These are phyloP conservation scores for Carposina sasakii DNA, from an alignment of 1,140 invertebrate genomes.

Conservation along the genomic window DNA sequence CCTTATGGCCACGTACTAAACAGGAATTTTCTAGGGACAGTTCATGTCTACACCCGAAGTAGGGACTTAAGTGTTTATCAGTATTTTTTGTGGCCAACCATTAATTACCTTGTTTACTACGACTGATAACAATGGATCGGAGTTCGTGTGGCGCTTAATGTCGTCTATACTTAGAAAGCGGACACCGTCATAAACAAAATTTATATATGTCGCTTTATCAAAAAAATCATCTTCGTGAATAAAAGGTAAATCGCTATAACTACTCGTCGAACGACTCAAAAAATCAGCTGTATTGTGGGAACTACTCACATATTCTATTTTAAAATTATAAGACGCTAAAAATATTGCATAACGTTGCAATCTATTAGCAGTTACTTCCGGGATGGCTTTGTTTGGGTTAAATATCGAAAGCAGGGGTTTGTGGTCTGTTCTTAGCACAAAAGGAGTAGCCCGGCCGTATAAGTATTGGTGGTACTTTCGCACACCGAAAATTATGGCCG, in stretches of 20 bases:
- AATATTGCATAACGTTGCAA: constrained; percentile 24
- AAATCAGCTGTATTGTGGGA: constrained; percentile 16
- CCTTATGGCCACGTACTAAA: background rate
- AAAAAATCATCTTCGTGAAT: background rate
- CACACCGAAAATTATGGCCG: constrained; percentile 58
- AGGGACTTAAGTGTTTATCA: background rate
- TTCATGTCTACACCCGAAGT: background rate
- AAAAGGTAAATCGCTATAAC: background rate
- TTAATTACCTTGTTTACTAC: background rate
- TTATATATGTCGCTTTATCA: background rate
- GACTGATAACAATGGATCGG: background rate
- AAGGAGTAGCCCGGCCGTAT: constrained; percentile 27
- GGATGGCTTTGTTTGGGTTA: constrained; percentile 14
- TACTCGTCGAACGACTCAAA: background rate
- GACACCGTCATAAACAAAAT: background rate
- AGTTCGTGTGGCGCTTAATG: background rate
- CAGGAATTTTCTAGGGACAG: background rate
- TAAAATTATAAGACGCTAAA: constrained; percentile 20
- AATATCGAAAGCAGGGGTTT: constrained; percentile 22
- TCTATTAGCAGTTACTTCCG: constrained; percentile 17
- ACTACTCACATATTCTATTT: constrained; percentile 15
- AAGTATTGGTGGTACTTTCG: constrained; percentile 52
- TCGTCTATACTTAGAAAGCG: background rate
- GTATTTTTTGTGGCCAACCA: background rate
- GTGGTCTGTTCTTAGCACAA: constrained; percentile 27